Evolutionary conservation across 2,888 invertebrate species (phyloP).

Genomic region (Fissipunctia ypsillon): DNA sequence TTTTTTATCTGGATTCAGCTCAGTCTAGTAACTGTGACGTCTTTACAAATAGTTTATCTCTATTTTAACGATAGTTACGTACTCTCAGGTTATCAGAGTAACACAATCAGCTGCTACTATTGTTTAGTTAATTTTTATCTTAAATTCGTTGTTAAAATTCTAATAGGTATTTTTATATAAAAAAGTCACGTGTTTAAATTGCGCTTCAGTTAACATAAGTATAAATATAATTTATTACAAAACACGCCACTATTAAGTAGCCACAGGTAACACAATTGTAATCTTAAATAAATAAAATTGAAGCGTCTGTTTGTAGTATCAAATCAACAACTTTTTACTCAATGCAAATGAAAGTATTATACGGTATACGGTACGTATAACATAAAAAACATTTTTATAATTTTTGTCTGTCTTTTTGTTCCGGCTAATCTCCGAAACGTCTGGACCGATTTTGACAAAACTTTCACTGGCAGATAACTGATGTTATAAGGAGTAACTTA

Average conservation of each 20-base stretch:
- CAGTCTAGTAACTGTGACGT: slow-evolving; percentile 37
- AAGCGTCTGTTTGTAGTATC: too few relatives aligned
- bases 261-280: too few relatives aligned
- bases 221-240: not conserved
- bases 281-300: too few relatives aligned
- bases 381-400: too few relatives aligned
- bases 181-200: not conserved
- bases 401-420: too few relatives aligned
- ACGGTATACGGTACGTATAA: too few relatives aligned
- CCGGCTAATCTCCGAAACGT: too few relatives aligned
- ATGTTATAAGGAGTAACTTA: too few relatives aligned
- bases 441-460: too few relatives aligned
- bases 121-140: slow-evolving; percentile 29
- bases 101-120: slow-evolving; percentile 17
- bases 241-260: not conserved
- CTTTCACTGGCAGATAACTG: too few relatives aligned
- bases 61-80: slow-evolving; percentile 7
- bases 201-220: not conserved
- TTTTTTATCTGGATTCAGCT: not conserved
- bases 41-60: not conserved
- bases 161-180: not conserved
- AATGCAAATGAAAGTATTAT: too few relatives aligned
- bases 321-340: too few relatives aligned
- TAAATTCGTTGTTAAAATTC: slow-evolving; percentile 9
- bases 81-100: slow-evolving; percentile 39